phyloP scores from a whole-genome alignment of 2,113 vertebrate genomes.

The Nyctereutes procyonoides region DNA sequence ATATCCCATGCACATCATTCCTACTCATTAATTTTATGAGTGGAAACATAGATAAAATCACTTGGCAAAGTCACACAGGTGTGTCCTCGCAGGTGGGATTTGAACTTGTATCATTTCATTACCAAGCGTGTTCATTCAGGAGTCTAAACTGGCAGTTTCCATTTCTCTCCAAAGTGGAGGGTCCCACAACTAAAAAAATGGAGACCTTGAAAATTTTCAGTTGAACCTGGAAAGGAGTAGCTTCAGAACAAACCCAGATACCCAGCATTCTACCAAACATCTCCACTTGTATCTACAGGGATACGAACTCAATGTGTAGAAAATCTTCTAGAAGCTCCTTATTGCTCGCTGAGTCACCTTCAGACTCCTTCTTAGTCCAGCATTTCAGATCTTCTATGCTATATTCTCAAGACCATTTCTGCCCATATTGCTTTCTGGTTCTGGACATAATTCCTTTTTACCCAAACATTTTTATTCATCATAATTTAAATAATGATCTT shows the following conservation, averaged over 20 bases:
- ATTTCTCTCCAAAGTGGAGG: not conserved
- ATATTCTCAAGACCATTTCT: not conserved
- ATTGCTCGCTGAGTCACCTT: not conserved
- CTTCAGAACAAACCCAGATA: not conserved
- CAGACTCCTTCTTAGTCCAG: not conserved
- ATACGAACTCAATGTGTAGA: not conserved
- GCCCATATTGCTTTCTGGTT: slow-evolving; percentile 27
- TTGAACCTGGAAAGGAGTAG: not conserved
- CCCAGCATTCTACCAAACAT: not conserved
- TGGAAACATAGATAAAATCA: not conserved
- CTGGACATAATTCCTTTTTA: not conserved
- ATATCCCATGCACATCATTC: not conserved
- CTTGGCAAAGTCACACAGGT: not conserved
- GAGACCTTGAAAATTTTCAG: not conserved
- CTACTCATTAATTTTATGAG: not conserved
- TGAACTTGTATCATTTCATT: not conserved
- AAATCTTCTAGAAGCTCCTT: not conserved
- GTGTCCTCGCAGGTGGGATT: not conserved
- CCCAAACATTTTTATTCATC: slow-evolving; percentile 27
- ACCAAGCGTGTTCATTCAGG: not conserved
- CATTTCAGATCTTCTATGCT: not conserved
- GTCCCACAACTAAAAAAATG: not conserved
- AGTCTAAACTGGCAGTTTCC: not conserved
- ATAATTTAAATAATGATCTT: slow-evolving; percentile 47
- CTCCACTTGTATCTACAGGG: not conserved